Evolutionary conservation across 2,888 invertebrate species (phyloP).

Genomic region (Emmelina monodactyla): DNA sequence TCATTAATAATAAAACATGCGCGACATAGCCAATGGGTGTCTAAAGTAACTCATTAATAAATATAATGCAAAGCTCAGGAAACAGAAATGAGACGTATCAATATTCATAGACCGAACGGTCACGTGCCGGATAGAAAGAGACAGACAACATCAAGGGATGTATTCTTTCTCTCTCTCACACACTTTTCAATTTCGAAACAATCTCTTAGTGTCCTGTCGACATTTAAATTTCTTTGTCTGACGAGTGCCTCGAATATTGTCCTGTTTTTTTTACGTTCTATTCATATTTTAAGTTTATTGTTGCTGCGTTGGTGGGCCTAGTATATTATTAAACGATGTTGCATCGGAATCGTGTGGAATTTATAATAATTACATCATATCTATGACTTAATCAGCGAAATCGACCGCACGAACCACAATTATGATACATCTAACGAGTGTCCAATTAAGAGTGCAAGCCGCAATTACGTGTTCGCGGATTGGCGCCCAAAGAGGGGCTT

Average conservation of each 20-base stretch:
- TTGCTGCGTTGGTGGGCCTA: conserved; percentile 22
- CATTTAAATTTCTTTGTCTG: conserved; percentile 30
- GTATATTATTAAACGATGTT: conserved; percentile 2
- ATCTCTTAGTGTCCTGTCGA: conserved; percentile 25
- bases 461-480: too few relatives aligned
- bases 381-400: too few relatives aligned
- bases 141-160: conserved; percentile 13
- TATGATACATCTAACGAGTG: too few relatives aligned
- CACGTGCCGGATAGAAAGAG: conserved; percentile 31
- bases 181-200: conserved; percentile 28
- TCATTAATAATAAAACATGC: too few relatives aligned
- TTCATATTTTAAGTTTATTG: conserved; percentile 14
- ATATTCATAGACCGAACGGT: conserved; percentile 33
- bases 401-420: too few relatives aligned
- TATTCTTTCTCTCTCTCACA: conserved; percentile 19
- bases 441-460: too few relatives aligned
- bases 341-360: too few relatives aligned
- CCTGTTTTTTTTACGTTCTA: conserved; percentile 22
- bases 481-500: too few relatives aligned
- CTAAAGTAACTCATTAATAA: too few relatives aligned
- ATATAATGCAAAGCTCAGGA: too few relatives aligned
- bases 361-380: too few relatives aligned
- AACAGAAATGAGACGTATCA: conserved; percentile 29
- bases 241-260: conserved; percentile 26
- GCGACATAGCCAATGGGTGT: too few relatives aligned